A percentile compares a stretch with the other conserved stretches of the same genome.
Conservation (phyloP, 2,797 vertebrate genomes). For the Ispidina picta region DNA sequence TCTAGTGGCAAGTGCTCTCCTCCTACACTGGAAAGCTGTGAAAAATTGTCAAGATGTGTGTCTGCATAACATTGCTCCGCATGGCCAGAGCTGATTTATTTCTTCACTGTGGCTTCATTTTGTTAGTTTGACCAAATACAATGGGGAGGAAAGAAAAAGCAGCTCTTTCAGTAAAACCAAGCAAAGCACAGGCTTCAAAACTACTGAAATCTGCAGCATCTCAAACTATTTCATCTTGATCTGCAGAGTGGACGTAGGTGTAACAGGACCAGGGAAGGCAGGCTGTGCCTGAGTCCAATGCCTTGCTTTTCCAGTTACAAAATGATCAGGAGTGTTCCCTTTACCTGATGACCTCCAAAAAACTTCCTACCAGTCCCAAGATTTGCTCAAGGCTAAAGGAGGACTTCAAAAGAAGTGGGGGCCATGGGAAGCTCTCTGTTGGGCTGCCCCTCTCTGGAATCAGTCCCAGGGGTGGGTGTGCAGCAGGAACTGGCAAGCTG, state of each 20-base stretch:
- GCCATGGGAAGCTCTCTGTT: neutral
- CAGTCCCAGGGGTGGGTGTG: neutral
- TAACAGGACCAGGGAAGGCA: neutral
- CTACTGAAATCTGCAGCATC: neutral
- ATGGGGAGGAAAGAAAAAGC: neutral
- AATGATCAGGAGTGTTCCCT: neutral
- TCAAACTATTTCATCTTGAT: neutral
- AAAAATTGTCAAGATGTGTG: conserved; percentile 64
- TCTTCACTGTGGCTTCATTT: conserved; percentile 62
- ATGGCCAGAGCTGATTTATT: conserved; percentile 37
- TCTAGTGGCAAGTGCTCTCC: conserved; percentile 36
- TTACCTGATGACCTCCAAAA: neutral
- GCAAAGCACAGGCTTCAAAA: neutral
- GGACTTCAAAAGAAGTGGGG: neutral
- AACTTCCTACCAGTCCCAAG: neutral
- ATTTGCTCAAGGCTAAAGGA: neutral
- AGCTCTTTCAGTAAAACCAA: neutral
- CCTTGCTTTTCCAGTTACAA: neutral
- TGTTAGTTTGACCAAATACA: conserved; percentile 33
- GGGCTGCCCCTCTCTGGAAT: neutral
- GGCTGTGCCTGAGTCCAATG: neutral
- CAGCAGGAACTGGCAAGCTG: neutral
- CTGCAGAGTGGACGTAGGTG: neutral
- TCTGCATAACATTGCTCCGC: conserved; percentile 46
- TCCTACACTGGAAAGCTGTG: conserved; percentile 58